phyloP scores from a whole-genome alignment of 2,888 invertebrate genomes.

The Philereme vetulata region DNA sequence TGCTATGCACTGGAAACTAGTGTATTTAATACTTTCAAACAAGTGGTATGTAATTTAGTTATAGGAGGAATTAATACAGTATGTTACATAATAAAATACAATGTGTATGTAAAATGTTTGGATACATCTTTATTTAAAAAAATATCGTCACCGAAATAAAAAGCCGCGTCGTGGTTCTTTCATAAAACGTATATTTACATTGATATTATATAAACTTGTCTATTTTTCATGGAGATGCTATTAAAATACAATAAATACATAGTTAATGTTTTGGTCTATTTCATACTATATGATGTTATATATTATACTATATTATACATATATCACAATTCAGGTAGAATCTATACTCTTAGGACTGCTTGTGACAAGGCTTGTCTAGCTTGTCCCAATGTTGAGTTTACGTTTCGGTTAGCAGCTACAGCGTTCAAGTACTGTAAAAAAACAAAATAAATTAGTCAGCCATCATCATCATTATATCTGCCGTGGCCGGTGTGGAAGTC shows the following conservation, averaged over 20 bases:
- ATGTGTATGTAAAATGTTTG: conserved; percentile 23
- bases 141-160: conserved; percentile 56
- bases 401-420: conserved; percentile 46
- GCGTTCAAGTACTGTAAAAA: conserved; percentile 55
- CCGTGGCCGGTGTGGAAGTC: no score
- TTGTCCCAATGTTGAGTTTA: conserved; percentile 37
- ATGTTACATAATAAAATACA: background rate
- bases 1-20: no score
- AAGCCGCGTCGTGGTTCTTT: conserved; percentile 59
- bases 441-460: conserved; percentile 9
- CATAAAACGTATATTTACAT: conserved; percentile 68
- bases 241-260: conserved; percentile 7
- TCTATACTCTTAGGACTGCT: conserved; percentile 23
- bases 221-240: conserved; percentile 17
- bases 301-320: conserved; percentile 16
- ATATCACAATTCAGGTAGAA: conserved; percentile 2
- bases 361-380: conserved; percentile 48
- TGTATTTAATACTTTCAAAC: no score
- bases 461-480: no score
- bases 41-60: no score
- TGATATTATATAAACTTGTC: conserved; percentile 46
- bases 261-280: conserved; percentile 10
- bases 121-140: conserved; percentile 72
- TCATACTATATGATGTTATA: conserved; percentile 10
- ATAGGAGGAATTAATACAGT: no score